Conservation (phyloP, 2,113 vertebrate genomes). For the Siphamia tubifer region DNA sequence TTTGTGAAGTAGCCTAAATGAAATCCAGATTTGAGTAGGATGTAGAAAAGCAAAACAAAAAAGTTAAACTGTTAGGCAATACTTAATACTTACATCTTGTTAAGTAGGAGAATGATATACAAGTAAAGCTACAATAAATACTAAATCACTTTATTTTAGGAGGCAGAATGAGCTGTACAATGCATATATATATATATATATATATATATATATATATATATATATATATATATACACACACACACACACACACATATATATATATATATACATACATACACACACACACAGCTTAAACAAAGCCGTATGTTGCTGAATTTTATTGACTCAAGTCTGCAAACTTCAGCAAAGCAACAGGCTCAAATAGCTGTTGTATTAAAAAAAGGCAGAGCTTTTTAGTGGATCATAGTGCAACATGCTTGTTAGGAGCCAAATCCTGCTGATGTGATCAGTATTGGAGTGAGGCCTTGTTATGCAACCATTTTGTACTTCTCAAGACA, state of each 20-base stretch:
- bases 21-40: constrained; percentile 49
- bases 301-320: constrained; percentile 49
- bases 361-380: constrained; percentile 15
- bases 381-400: background rate
- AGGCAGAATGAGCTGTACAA: too few species aligned
- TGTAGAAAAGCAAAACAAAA: background rate
- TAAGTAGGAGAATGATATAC: background rate
- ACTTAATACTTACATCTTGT: background rate
- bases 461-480: constrained; percentile 46
- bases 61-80: background rate
- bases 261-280: too few species aligned
- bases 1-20: constrained; percentile 22
- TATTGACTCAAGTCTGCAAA: constrained; percentile 45
- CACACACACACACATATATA: too few species aligned
- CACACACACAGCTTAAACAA: too few species aligned
- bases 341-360: constrained; percentile 47
- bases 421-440: constrained; percentile 43
- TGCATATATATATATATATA: too few species aligned
- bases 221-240: too few species aligned
- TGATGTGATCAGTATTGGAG: constrained; percentile 25
- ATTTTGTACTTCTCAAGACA: constrained; percentile 26
- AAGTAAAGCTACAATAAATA: background rate
- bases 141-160: too few species aligned
- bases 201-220: too few species aligned
- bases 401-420: constrained; percentile 23